Base-by-base conservation (phyloP, 2,113 vertebrate genomes). In the Sinocyclocheilus anophthalmus region DNA sequence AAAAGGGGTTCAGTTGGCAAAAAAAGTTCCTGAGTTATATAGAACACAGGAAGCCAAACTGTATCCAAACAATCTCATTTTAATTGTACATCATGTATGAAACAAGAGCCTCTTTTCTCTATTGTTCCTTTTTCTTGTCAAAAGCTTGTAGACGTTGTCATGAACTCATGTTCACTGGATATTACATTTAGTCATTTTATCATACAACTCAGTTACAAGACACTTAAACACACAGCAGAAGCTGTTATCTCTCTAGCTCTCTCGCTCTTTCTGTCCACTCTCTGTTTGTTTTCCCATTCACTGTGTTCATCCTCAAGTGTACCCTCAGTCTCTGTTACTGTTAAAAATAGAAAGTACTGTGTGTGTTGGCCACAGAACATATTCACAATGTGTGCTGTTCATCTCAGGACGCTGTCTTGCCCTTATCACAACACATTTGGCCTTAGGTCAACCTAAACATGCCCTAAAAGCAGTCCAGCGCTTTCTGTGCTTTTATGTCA, bases 391-490 rank as follows among this genome's bases (percentile, higher is more conserved):
- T 79, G 55, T 18, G 78, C 4, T 42, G 13, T 63, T 81, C 59
- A 65, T 26, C 22, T 39, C 39, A 39, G 39, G 5, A 39, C 39
- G 6, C 39, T 42, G 11, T 61, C 77, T 42, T 61, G 55, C 77
- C 2, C 59, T 65, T 81, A 81, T 81, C 59, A 18, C 13, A 16
- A 42, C 78, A 65, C 37, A 13, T 26, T 16, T 63, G n/a, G 13
- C 22, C 78, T 63, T n/a, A 61, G 77, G 12, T 63, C 57, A 81
- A 63, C 59, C 11, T 63, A 80, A 80, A 63, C 57, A 63, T 80
- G 55, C 57, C 39, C 57, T 80, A 14, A 42, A 5, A 80, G 24
- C 55, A 18, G 50, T 57, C 22, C 11, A 24, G 72, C 1, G 24
- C 55, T 7, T 80, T 80, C 22, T 63, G 57, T 63, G 24, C 77